Base-by-base conservation (phyloP, 2,113 vertebrate species). In the Apeltes quadracus region DNA sequence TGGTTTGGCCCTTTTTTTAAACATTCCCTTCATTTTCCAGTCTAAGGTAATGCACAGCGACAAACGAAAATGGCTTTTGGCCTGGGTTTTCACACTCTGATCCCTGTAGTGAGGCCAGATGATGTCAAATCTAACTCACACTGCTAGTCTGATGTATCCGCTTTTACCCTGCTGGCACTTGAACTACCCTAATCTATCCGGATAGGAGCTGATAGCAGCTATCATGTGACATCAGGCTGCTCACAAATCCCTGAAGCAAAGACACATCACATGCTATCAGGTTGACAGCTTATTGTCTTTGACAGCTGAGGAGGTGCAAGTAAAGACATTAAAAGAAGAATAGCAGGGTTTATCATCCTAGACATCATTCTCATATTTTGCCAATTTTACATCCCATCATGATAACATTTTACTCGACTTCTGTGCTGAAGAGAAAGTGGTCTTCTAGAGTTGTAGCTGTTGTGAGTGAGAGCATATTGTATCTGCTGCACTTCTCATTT, bases 51-150 rank as follows among this genome's bases (percentile, higher is more conserved):
- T n/a, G 11, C 34, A 41, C 18, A 13, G 46, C 38, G 7, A 34
- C 61, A 64, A 72, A 69, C 46, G 72, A 43, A 77, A 85, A 72
- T 67, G 64, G 65, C 54, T 58, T 23, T 50, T 43, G 1, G n/a
- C 10, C 51, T 4, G 38, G 20, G 66, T 53, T 67, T 67, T 66
- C 65, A 20, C 48, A 76, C 56, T 66, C 69, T 38, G 71, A 82
- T 82, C 75, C 81, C 84, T 8, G 76, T 22, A 38, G 83, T 11
- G 84, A 66, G 62, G 56, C 9, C 23, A 59, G 67, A 75, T 62
- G 82, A 68, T 66, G 83, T 66, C 76, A 86, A 88, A 90, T 88
- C 84, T 55, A 66, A 65, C 81, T 85, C 86, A 72, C 75, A 65
- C 74, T 64, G 86, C 78, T 58, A 22, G 59, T 29, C 69, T 75